Base-by-base conservation (phyloP, 2,797 vertebrate genomes). In the Oophaga sylvatica region DNA sequence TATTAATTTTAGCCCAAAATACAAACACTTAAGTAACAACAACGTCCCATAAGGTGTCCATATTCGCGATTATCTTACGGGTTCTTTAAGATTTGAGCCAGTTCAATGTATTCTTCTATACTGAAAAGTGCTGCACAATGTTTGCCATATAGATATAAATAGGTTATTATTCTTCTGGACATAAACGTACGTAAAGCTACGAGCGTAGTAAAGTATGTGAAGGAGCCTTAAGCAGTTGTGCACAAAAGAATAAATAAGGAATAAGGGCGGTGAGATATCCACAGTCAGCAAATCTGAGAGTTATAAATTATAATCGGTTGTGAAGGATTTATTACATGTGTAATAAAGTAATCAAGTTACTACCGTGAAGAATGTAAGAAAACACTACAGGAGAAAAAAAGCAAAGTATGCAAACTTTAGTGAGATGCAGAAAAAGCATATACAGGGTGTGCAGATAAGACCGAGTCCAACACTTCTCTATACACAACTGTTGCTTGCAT, bases 331-430 rank as follows among this genome's bases (percentile, higher is more conserved):
- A 48, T 73, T 73, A 73, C 70, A 17, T 10, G 7, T 5, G 71
- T 75, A 48, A 75, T 75, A 13, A 75, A 35, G 53, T 73, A 73
- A 73, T 73, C 70, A 45, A n/a, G 71, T 75, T 75, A 48, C 45
- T 0, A 65, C 62, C 22, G 22, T 9, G 26, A n/a, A 67, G 26
- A 67, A 67, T 29, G 22, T 65, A 19, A 29, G 65, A 67, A 53
- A 53, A 53, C 7, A 53, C 7, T 4, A 11, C 5, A 53, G 1
- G 11, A 65, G 10, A 65, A 3, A 65, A n/a, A 65, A n/a, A 65
- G 22, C 19, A 63, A 20, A 63, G 60, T 16, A 17, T 20, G 59
- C 13, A 60, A 20, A 63, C 60, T 63, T 63, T 63, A 63, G 2
- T 2, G 60, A 20, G 60, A 20, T 6, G 62, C 62, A 65, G 0